phyloP scores from a whole-genome alignment of 1,140 invertebrate genomes.

The Drosophila pallidifrons region DNA sequence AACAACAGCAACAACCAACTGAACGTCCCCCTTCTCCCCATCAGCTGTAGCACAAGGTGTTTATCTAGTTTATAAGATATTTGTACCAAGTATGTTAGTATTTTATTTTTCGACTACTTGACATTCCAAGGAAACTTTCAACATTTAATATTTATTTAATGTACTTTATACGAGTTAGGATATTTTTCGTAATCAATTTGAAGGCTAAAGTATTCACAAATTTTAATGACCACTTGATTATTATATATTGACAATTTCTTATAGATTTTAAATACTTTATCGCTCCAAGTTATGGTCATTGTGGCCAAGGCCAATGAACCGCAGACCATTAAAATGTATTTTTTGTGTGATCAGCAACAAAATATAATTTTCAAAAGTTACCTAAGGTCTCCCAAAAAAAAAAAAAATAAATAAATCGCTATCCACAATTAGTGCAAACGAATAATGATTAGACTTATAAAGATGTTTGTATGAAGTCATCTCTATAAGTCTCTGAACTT shows the following conservation, averaged over 20 bases:
- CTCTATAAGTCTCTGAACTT: slow-evolving; percentile 19
- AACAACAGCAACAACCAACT: slow-evolving; percentile 7
- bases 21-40: background rate
- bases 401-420: background rate
- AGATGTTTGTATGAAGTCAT: slow-evolving; percentile 32
- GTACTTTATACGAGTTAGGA: no score
- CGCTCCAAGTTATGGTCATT: background rate
- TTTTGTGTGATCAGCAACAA: slow-evolving; percentile 37
- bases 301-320: slow-evolving; percentile 42
- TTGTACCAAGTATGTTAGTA: background rate
- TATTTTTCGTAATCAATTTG: no score
- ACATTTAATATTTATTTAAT: no score
- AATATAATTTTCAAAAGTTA: slow-evolving; percentile 11
- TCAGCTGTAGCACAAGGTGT: slow-evolving; percentile 39
- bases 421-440: background rate
- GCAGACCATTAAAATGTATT: slow-evolving; percentile 39
- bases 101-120: background rate
- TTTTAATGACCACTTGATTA: no score
- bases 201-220: no score
- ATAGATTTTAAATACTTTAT: background rate
- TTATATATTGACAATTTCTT: no score
- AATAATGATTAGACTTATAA: background rate
- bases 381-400: background rate
- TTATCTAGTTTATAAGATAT: slow-evolving; percentile 31
- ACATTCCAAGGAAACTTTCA: no score